Conservation (phyloP, 2,113 vertebrate genomes). For the Anarhynchus alexandrinus region DNA sequence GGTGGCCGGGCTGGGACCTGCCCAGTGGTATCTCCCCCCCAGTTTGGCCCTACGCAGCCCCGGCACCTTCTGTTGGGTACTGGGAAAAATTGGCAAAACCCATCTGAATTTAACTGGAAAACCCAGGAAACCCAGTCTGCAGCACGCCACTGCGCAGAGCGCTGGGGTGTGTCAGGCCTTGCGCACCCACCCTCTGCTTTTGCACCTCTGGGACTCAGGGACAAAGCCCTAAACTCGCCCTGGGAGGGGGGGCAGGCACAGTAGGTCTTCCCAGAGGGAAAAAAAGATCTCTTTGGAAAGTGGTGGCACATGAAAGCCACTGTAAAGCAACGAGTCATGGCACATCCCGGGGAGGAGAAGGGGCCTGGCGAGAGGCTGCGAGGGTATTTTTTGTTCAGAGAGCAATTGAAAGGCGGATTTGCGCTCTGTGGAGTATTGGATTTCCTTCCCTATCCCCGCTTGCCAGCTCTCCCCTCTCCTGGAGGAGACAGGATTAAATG, state of each 20-base stretch:
- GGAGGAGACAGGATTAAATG: neutral
- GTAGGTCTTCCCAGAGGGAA: neutral
- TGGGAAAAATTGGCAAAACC: neutral
- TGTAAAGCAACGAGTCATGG: neutral
- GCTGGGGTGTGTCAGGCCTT: fast-evolving
- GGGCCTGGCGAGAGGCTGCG: neutral
- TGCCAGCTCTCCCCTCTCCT: neutral
- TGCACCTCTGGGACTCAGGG: neutral
- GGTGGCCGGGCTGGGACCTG: neutral
- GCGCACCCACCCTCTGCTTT: fast-evolving
- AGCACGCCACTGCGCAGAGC: fast-evolving
- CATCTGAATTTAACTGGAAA: neutral
- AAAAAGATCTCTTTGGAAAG: neutral
- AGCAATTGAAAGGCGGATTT: neutral
- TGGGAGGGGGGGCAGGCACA: too few relatives aligned
- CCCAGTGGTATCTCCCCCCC: too few relatives aligned
- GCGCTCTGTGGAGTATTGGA: neutral
- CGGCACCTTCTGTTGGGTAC: neutral
- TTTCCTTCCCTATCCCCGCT: neutral
- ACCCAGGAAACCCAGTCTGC: neutral
- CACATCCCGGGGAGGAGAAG: neutral
- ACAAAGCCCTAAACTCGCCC: neutral
- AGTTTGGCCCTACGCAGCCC: neutral
- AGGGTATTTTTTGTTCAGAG: neutral
- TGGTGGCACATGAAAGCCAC: fast-evolving